These are phyloP conservation scores for Brachyhypopomus occidentalis DNA, from an alignment of 2,113 vertebrate species.

Conservation along the genomic window DNA sequence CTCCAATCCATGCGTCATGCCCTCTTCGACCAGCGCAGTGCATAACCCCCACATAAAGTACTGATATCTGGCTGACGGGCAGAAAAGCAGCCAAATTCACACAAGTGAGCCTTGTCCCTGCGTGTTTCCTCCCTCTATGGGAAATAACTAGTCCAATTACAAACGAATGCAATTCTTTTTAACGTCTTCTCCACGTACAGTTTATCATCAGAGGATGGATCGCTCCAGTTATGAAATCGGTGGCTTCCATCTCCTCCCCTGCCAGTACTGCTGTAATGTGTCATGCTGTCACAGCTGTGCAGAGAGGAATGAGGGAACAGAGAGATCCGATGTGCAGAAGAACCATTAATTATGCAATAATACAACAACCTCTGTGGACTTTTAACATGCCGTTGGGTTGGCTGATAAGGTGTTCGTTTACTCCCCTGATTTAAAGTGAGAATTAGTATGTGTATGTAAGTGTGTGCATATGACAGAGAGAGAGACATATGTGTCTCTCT, in stretches of 20 bases:
- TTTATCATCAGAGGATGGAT: constrained; percentile 12
- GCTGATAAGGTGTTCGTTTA: neutral
- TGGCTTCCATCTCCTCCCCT: constrained; percentile 14
- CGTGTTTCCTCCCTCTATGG: neutral
- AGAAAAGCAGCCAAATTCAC: constrained; percentile 10
- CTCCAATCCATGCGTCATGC: constrained; percentile 46
- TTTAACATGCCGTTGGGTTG: neutral
- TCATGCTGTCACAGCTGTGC: neutral
- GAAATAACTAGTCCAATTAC: constrained; percentile 6
- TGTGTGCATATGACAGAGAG: too few species aligned
- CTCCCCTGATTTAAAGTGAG: neutral
- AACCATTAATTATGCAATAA: neutral
- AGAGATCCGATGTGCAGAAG: neutral
- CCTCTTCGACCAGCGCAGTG: neutral
- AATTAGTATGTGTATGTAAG: too few species aligned
- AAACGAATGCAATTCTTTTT: constrained; percentile 5
- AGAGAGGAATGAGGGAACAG: neutral
- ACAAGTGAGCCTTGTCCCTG: neutral
- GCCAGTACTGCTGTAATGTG: neutral
- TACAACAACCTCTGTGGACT: neutral
- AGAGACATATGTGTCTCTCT: too few species aligned
- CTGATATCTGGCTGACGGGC: constrained; percentile 45
- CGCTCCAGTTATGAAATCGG: constrained; percentile 14
- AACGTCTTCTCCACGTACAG: neutral
- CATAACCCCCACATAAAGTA: constrained; percentile 48